Base-by-base conservation (phyloP, 2,797 vertebrate genomes). In the Sphaeramia orbicularis region DNA sequence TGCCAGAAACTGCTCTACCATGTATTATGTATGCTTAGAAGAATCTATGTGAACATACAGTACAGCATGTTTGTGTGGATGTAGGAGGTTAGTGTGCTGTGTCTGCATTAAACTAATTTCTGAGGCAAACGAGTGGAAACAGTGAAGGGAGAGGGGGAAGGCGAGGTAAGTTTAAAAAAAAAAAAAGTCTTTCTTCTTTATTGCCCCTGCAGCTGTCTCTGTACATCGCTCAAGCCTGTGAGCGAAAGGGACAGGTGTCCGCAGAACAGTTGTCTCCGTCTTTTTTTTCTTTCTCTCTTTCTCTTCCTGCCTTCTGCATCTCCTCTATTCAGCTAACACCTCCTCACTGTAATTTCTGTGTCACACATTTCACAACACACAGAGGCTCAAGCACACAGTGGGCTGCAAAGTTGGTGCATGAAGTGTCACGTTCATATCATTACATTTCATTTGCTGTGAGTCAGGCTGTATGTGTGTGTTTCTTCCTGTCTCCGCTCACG, bases 211-310 rank as follows among this genome's bases (percentile, higher is more conserved):
- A 94, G 93, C 92, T 94, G 93, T 94, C 85, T 80, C 83, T 77
- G 87, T 84, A 82, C 80, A 74, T 91, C 73, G 75, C 82, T 81
- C 67, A 51, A 71, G 82, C 72, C 87, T 74, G 73, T 84, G 91
- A 94, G 86, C 40, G 80, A 94, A 86, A 76, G 74, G 84, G 88
- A 89, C 93, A 94, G 93, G 91, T 94, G 92, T 86, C 85, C 83
- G 61, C 75, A 57, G 83, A 93, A 78, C 91, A 93, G 89, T 93
- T 91, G 90, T 83, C 78, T 73, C 64, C 47, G 65, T 74, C 60
- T 40, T 32, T 78, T 64, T 56, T 16, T 45, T 14, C 18, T 74
- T 36, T 15, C 41, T 59, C 57, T 63, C 45, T 51, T 43, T 76
- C 65, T 72, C 41, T 19, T 55, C 42, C 49, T 84, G 50, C 47